Percentiles rank a stretch among this genome's conserved stretches.
These are phyloP conservation scores for Drosophila leontia DNA, from an alignment of 1,140 invertebrate species.

Conservation along the genomic window DNA sequence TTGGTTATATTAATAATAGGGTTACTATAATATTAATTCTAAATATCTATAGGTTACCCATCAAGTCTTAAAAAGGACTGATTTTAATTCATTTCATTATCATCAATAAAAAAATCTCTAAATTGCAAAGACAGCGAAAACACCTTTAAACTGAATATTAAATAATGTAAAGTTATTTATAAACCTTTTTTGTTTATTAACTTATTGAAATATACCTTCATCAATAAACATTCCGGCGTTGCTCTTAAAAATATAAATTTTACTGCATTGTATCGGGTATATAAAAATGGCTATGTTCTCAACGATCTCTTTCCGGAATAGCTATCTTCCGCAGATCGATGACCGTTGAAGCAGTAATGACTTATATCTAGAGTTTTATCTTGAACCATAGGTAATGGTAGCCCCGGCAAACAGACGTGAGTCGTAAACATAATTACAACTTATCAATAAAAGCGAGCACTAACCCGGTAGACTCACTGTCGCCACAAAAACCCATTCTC, in stretches of 20 bases:
- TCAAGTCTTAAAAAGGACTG: no score
- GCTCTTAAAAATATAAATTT: background rate
- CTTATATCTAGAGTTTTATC: constrained; percentile 50
- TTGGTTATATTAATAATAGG: background rate
- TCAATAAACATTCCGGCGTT: background rate
- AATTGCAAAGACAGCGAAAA: background rate
- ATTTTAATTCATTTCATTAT: no score
- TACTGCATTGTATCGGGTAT: background rate
- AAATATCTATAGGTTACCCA: no score
- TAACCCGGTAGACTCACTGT: constrained; percentile 64
- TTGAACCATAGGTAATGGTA: constrained; percentile 49
- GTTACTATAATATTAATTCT: no score
- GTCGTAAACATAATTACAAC: constrained; percentile 77
- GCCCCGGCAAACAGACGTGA: constrained; percentile 61
- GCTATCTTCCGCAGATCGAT: constrained; percentile 7
- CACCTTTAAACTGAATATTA: background rate
- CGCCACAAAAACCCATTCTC: constrained; percentile 47
- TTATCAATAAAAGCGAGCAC: constrained; percentile 68
- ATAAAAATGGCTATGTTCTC: no score
- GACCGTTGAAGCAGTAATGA: constrained; percentile 5
- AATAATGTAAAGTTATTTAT: background rate
- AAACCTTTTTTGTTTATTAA: background rate
- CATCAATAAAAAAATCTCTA: no score
- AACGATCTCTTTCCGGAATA: background rate
- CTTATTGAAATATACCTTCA: background rate